These are phyloP conservation scores for Charanyca ferruginea DNA, from an alignment of 2,888 invertebrate species.

Conservation along the genomic window DNA sequence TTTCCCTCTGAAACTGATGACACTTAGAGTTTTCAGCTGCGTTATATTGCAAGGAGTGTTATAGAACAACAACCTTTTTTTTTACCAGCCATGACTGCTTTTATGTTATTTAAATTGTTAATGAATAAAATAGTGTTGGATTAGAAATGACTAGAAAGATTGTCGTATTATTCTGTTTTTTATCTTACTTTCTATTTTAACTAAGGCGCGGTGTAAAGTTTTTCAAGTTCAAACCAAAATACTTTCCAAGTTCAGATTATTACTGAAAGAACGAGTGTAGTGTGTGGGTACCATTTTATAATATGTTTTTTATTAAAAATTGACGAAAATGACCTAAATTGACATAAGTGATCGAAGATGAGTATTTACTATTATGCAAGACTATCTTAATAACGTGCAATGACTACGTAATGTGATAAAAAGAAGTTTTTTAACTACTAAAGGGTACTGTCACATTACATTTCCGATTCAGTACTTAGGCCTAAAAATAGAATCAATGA, in stretches of 20 bases:
- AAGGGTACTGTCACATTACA: conserved; percentile 32
- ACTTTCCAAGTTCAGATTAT: conserved; percentile 48
- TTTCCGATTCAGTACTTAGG: conserved; percentile 45
- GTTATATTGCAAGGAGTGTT: conserved; percentile 3
- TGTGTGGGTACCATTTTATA: conserved; percentile 31
- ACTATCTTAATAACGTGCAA: conserved; percentile 47
- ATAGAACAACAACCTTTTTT: background rate
- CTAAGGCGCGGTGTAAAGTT: background rate
- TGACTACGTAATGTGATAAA: conserved; percentile 44
- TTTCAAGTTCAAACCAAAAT: conserved; percentile 4
- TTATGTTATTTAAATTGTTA: background rate
- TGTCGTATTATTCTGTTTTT: background rate
- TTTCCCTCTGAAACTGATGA: conserved; percentile 52
- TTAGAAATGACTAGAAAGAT: background rate
- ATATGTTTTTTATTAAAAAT: conserved; percentile 62
- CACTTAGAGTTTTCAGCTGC: conserved; percentile 24
- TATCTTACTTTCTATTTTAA: background rate
- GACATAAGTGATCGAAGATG: conserved; percentile 56
- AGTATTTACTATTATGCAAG: conserved; percentile 27
- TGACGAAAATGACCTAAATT: conserved; percentile 73
- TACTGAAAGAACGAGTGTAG: conserved; percentile 61
- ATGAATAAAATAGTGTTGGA: background rate
- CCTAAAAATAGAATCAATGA: conserved; percentile 47
- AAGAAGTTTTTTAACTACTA: conserved; percentile 34
- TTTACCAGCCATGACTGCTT: background rate